Evolutionary conservation across 2,113 vertebrate species (phyloP), one percentile per base, ranked within the genome.

Genomic region (Tychaedon coryphoeus): DNA sequence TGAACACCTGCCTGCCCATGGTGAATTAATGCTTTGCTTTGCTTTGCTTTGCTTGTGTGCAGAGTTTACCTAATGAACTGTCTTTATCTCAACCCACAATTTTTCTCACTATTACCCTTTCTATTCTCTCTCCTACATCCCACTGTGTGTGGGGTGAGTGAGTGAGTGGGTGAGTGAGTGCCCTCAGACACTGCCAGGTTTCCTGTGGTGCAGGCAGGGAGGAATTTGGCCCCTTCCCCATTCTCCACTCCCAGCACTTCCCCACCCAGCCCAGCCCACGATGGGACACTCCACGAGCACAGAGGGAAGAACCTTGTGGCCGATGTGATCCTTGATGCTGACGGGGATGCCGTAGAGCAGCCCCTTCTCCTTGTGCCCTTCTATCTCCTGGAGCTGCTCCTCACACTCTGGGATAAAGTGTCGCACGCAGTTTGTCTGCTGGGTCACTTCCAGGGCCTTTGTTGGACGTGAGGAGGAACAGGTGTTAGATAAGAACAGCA

Each of bases 241-340:
- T 29, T 47, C 43, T 47, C 31, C 72, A 22, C 10, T 71, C 40
- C 50, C 43, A 78, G 9, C 47, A 25, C 83, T 42, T 83, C 23
- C n/a, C 10, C 76, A 42, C n/a, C 50, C 64, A 54, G 19, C 62
- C 70, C 81, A 74, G 73, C 42, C 65, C 47, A 38, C 0, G 0
- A 7, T 29, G 34, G 22, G 48, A 38, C 70, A 29, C 20, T 33
- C 57, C 62, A 48, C 0, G 4, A 42, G 16, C 57, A n/a, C 28
- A 26, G 40, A 65, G 25, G 29, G 47, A 83, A 84, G 92, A 81
- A 99, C 98, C 98, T 98, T 97, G 92, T 96, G 97, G n/a, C 75
- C 58, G 6, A 98, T 14, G 58, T 98, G 97, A 6, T 99, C 99
- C 96, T 99, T 99, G 93, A 99, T 97, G 93, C 98, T 99, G 61